Conservation (phyloP, 2,888 invertebrate genomes). For the Dynastes tityus region DNA sequence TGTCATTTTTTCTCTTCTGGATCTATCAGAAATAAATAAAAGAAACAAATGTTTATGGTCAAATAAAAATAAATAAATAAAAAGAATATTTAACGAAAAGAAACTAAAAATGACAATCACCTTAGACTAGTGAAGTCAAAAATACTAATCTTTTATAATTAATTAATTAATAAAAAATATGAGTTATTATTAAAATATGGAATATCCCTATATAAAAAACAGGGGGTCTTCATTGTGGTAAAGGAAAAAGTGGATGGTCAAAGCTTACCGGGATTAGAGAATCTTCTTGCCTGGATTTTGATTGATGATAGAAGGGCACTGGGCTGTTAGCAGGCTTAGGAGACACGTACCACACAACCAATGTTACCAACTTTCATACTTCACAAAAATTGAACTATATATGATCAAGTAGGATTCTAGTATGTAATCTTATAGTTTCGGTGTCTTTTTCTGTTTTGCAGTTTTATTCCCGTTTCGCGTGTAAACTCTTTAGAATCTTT, state of each 20-base stretch:
- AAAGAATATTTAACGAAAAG: background rate
- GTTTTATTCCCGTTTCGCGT: background rate
- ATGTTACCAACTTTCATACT: constrained; percentile 63
- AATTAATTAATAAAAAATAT: constrained; percentile 38
- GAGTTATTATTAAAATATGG: constrained; percentile 43
- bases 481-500: too few species aligned
- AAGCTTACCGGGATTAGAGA: constrained; percentile 67
- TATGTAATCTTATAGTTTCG: background rate
- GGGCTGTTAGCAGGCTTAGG: constrained; percentile 68
- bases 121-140: constrained; percentile 20
- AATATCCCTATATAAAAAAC: constrained; percentile 37
- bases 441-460: background rate
- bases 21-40: background rate
- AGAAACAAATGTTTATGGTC: background rate
- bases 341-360: constrained; percentile 66
- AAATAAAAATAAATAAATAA: constrained; percentile 6
- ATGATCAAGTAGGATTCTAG: background rate
- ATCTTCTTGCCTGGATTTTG: constrained; percentile 66
- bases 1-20: constrained; percentile 15
- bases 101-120: constrained; percentile 35
- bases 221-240: constrained; percentile 28
- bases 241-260: constrained; percentile 64
- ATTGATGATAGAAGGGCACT: constrained; percentile 63
- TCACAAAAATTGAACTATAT: constrained; percentile 34
- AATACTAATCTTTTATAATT: constrained; percentile 6